A percentile compares a stretch with the other conserved stretches of the same genome.
These are phyloP conservation scores for Drosophila oshimai DNA, from an alignment of 1,140 invertebrate genomes.

Conservation along the genomic window DNA sequence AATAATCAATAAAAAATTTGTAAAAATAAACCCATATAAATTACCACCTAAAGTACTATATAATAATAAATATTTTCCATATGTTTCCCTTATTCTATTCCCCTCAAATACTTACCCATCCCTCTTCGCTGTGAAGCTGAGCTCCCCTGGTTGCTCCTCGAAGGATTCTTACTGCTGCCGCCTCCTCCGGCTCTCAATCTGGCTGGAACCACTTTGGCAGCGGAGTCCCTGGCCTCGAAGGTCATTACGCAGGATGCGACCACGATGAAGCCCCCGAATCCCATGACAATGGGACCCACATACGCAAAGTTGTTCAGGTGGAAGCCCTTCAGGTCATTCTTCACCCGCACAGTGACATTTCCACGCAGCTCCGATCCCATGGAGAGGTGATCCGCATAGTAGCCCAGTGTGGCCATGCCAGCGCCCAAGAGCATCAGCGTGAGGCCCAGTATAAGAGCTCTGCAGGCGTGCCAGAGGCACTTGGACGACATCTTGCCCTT, in stretches of 20 bases:
- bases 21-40: too few relatives aligned
- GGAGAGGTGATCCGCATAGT: slow-evolving; percentile 92
- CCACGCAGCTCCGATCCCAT: slow-evolving; percentile 89
- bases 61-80: too few relatives aligned
- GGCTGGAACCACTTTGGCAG: slow-evolving; percentile 93
- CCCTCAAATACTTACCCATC: slow-evolving; percentile 70
- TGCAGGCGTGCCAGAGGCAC: slow-evolving; percentile 95
- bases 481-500: slow-evolving; percentile 92
- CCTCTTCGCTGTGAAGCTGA: slow-evolving; percentile 79
- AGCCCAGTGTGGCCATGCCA: slow-evolving; percentile 95
- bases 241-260: slow-evolving; percentile 98
- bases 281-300: slow-evolving; percentile 96
- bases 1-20: too few relatives aligned
- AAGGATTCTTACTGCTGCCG: slow-evolving; percentile 71
- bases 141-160: slow-evolving; percentile 82
- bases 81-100: not conserved
- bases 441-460: slow-evolving; percentile 92
- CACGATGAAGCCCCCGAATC: slow-evolving; percentile 95
- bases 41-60: not conserved
- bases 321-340: slow-evolving; percentile 91
- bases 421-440: slow-evolving; percentile 92
- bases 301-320: slow-evolving; percentile 95
- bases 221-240: slow-evolving; percentile 93
- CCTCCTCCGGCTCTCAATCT: slow-evolving; percentile 85
- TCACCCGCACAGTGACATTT: slow-evolving; percentile 89